Base-by-base conservation (phyloP, 2,797 vertebrate species). In the Scleropages formosus region DNA sequence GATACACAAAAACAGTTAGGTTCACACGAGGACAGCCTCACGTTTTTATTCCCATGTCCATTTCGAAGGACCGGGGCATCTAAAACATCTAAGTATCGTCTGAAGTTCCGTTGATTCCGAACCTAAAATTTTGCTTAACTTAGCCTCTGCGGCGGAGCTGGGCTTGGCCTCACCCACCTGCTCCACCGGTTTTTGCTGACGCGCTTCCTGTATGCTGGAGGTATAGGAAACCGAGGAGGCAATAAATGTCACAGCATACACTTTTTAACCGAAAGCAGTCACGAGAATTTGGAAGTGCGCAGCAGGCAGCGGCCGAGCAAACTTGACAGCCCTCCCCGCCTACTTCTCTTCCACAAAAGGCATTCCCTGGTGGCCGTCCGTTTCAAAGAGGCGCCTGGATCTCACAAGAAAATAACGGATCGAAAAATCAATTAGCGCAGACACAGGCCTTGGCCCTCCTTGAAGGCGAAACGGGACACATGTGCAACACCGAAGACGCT, bases 371-470 rank as follows among this genome's bases (percentile, higher is more conserved):
- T 86, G 90, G 88, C 87, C 85, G 79, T 83, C 85, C 89, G 85
- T 91, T 90, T 90, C 87, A 89, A 85, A 82, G 85, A 90, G 87
- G 86, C 88, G 86, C 90, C 89, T 88, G 80, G 88, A 92, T 91
- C 88, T 91, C 89, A 91, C 87, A 79, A 88, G 87, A 88, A 89
- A 88, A 87, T 89, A 93, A 93, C 91, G 90, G 91, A 91, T 91
- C 90, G 90, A 91, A 91, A 91, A 89, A 91, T 89, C 87, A 92
- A 91, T 92, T 88, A 83, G 91, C 90, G 87, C 83, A 82, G 89
- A 88, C 87, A 84, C 87, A 86, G 87, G 88, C 87, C 87, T 87
- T 86, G 90, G 92, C 88, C 89, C 85, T 86, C 88, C 84, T 87
- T 88, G 88, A 92, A 92, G 89, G 88, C 89, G 89, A 92, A 90